Evolutionary conservation across 2,888 invertebrate genomes (phyloP).

Genomic region (Xestia ashworthii): DNA sequence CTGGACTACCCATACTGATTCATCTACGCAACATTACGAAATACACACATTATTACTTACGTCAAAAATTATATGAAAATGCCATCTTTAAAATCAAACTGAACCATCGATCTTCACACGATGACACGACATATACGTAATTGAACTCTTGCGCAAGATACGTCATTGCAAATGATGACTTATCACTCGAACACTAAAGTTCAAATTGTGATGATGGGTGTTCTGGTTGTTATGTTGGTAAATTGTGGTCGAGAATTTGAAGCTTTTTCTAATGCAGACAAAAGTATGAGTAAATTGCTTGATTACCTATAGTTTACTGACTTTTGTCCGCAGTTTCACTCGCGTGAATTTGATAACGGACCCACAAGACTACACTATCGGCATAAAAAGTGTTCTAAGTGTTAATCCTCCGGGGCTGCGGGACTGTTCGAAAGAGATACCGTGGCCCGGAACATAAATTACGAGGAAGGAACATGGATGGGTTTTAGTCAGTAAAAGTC

Average conservation of each 20-base stretch:
- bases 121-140: conserved; percentile 43
- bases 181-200: conserved; percentile 21
- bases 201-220: conserved; percentile 14
- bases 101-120: conserved; percentile 51
- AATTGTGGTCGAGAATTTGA: background rate
- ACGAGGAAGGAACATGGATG: too few relatives aligned
- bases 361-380: too few relatives aligned
- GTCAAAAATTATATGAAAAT: conserved; percentile 32
- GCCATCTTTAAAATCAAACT: conserved; percentile 21
- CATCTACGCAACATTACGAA: conserved; percentile 39
- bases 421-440: too few relatives aligned
- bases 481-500: too few relatives aligned
- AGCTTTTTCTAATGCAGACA: background rate
- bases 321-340: too few relatives aligned
- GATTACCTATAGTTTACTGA: background rate
- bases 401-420: too few relatives aligned
- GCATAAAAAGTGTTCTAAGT: too few relatives aligned
- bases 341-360: too few relatives aligned
- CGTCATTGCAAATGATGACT: conserved; percentile 30
- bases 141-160: conserved; percentile 40
- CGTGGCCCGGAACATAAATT: too few relatives aligned
- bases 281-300: background rate
- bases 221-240: background rate
- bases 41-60: conserved; percentile 31
- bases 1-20: background rate